These are phyloP conservation scores for Tenebrosternarchus preto DNA, from an alignment of 2,113 vertebrate species.

Conservation along the genomic window DNA sequence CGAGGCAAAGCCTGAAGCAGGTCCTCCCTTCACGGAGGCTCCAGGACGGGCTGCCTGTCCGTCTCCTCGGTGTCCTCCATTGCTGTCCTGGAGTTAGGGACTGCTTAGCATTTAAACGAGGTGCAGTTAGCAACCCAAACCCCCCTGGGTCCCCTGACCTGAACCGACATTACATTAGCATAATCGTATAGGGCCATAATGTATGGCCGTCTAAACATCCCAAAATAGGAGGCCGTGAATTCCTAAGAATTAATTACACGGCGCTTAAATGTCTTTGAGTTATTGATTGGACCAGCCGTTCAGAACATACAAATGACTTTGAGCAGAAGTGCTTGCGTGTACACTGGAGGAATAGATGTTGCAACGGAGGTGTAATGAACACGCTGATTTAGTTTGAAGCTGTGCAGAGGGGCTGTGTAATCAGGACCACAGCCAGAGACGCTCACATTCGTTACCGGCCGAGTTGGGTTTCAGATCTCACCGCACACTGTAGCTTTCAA, in stretches of 20 bases:
- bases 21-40: no score
- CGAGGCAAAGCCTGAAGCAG: no score
- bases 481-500: neutral
- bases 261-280: constrained; percentile 1
- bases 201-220: neutral
- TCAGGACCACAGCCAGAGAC: neutral
- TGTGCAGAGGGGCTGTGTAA: neutral
- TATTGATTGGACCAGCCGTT: neutral
- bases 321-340: neutral
- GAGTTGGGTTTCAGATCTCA: neutral
- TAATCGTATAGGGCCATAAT: neutral
- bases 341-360: neutral
- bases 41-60: no score
- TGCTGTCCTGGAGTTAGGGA: neutral
- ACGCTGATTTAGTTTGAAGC: neutral
- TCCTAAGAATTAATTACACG: neutral
- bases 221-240: neutral
- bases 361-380: neutral
- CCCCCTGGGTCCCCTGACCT: neutral
- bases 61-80: neutral
- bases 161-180: neutral
- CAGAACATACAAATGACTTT: neutral
- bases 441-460: neutral
- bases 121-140: neutral
- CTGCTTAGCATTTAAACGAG: neutral